Evolutionary conservation across 2,113 vertebrate genomes (phyloP).

Genomic region (Marcusenius ussheri): DNA sequence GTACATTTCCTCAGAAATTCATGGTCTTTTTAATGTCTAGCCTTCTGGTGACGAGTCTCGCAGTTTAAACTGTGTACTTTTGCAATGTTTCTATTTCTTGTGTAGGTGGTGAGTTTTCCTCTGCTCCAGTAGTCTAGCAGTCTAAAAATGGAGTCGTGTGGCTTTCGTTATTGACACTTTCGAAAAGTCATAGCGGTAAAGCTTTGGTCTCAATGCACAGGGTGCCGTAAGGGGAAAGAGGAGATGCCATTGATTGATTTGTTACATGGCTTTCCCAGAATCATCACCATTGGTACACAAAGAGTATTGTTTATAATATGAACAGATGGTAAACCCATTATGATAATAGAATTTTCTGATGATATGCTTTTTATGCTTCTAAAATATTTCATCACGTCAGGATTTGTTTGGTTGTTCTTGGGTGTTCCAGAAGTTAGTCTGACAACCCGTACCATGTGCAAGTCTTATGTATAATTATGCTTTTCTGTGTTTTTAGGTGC

Average conservation of each 20-base stretch:
- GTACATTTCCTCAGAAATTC: neutral
- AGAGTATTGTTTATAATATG: neutral
- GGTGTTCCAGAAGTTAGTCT: neutral
- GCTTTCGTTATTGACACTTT: constrained; percentile 2
- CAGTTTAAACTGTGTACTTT: neutral
- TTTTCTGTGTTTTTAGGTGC: neutral
- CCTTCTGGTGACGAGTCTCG: neutral
- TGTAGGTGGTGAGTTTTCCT: neutral
- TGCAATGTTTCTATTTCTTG: neutral
- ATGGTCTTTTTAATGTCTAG: neutral
- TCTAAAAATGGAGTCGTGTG: neutral
- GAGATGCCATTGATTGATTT: neutral
- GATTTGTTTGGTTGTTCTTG: neutral
- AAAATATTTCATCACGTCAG: neutral
- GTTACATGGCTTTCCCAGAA: constrained; percentile 5
- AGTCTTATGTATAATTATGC: neutral
- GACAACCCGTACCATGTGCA: neutral
- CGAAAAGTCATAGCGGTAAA: neutral
- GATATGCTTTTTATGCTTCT: neutral
- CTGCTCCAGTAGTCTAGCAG: neutral
- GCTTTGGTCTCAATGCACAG: neutral
- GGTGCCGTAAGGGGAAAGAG: neutral
- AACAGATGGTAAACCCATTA: neutral
- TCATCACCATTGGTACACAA: neutral
- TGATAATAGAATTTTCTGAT: neutral